Percentiles rank a stretch among this genome's conserved stretches.
phyloP scores from a whole-genome alignment of 2,888 invertebrate genomes.

The Ochlodes sylvanus region DNA sequence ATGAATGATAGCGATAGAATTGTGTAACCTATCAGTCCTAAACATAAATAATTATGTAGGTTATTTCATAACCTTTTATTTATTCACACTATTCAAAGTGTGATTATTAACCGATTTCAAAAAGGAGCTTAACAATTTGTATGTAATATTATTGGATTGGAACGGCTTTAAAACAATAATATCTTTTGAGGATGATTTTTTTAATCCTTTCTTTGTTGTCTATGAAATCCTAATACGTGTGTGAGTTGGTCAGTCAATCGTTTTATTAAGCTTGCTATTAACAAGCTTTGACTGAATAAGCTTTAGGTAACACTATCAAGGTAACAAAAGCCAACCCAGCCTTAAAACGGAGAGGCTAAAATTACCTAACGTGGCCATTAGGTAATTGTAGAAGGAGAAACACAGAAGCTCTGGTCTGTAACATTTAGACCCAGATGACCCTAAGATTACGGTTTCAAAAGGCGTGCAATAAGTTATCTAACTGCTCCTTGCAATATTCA shows the following conservation, averaged over 20 bases:
- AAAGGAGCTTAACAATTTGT: too few relatives aligned
- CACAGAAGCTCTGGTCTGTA: slow-evolving; percentile 27
- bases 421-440: slow-evolving; percentile 22
- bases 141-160: too few relatives aligned
- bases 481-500: neutral
- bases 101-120: too few relatives aligned
- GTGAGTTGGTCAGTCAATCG: too few relatives aligned
- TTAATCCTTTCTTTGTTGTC: too few relatives aligned
- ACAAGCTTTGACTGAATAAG: neutral
- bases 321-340: neutral
- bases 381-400: slow-evolving; percentile 23
- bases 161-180: too few relatives aligned
- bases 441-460: slow-evolving; percentile 33
- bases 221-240: too few relatives aligned
- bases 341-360: slow-evolving; percentile 15
- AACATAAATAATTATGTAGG: neutral
- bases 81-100: neutral
- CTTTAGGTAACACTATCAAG: slow-evolving; percentile 2
- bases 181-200: too few relatives aligned
- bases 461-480: slow-evolving; percentile 31
- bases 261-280: too few relatives aligned
- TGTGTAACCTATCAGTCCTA: neutral
- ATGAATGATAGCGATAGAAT: neutral
- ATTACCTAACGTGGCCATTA: slow-evolving; percentile 33
- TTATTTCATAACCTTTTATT: neutral